Conservation (phyloP, 2,113 vertebrate species). For the Cervus canadensis region DNA sequence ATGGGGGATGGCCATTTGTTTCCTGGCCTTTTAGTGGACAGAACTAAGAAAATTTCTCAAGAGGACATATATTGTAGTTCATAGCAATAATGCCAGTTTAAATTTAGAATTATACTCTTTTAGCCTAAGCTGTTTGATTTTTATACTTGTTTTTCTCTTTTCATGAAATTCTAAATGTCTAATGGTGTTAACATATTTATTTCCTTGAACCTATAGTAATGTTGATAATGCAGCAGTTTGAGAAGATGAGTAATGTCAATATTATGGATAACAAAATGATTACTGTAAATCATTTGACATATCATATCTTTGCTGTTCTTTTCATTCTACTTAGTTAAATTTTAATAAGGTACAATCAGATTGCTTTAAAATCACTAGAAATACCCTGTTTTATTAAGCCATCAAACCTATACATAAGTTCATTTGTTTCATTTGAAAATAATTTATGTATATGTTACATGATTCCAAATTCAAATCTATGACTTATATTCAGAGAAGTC, state of each 20-base stretch:
- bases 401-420: background rate
- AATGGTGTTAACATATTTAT: background rate
- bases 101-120: background rate
- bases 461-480: background rate
- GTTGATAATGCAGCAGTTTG: background rate
- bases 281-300: background rate
- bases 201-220: background rate
- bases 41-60: background rate
- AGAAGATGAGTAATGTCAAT: background rate
- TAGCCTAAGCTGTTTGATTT: background rate
- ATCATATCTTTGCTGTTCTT: background rate
- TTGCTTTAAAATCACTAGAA: background rate
- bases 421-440: background rate
- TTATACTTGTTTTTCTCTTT: background rate
- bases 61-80: background rate
- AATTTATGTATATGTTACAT: background rate
- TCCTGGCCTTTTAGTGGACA: background rate
- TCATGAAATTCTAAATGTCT: background rate
- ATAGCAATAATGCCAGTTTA: background rate
- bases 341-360: background rate
- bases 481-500: background rate
- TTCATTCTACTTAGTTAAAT: background rate
- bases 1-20: background rate
- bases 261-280: background rate
- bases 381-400: background rate